Base-by-base conservation (phyloP, 2,113 vertebrate species). In the Cyprinodon brontotheroides region DNA sequence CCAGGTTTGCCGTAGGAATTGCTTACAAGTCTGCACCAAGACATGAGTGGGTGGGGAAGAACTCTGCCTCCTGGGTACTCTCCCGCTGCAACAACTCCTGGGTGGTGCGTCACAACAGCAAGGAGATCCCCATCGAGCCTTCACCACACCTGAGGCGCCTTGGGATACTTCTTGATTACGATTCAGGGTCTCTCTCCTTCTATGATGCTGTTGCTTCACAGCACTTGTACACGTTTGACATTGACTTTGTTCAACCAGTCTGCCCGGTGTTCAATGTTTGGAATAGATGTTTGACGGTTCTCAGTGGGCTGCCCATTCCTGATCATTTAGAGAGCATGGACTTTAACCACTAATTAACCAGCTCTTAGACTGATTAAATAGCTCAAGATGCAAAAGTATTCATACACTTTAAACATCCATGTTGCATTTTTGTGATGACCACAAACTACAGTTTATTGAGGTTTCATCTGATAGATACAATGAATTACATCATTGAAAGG, bases 181-280 rank as follows among this genome's bases (percentile, higher is more conserved):
- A 99, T 85, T 95, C 95, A 0, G 97, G 98, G 3, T 97, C 95
- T 14, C 91, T 99, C 40, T 96, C 97, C 3, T 99, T 99, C 93
- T 97, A 99, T 1, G 98, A 99, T 3, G 98, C 96, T 20, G 96
- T 98, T 81, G 95, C 95, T 91, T 96, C 97, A 38, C 95, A 97
- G 88, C 97, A 98, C 89, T 95, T 99, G 86, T 94, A 99, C 85
- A 98, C 97, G 1, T 99, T 97, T 71, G 96, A 98, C 88, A 94
- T 99, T 75, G 89, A 94, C 0, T 99, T 99, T 83, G 93, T 95
- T 17, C 97, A 99, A 91, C 98, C 98, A 0, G 96, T 99, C 73
- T 99, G 96, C 80, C 97, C 98, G 5, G 98, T 98, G 0, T 99
- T 99, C 84, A 99, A 97, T 1, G 95, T 99, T 85, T 99, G 98